phyloP scores from a whole-genome alignment of 2,888 invertebrate species.

The Lissonota sp. region DNA sequence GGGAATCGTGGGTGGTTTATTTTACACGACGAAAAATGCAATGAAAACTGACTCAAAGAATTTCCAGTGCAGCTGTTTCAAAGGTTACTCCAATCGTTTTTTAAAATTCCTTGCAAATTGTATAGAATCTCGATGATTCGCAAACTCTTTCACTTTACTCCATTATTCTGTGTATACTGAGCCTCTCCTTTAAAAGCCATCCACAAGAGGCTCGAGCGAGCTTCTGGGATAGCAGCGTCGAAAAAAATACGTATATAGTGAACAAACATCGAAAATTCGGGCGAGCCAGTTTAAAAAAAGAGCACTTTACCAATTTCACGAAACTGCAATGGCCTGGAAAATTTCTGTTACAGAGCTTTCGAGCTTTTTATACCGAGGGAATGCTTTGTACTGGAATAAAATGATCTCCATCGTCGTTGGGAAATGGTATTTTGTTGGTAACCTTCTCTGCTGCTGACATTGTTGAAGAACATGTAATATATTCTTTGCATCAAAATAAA shows the following conservation, averaged over 20 bases:
- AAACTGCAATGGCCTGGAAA: neutral
- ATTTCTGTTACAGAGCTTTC: neutral
- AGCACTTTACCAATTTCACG: conserved; percentile 1
- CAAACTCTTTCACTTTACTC: conserved; percentile 13
- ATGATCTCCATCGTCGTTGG: too few relatives aligned
- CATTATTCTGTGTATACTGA: conserved; percentile 9
- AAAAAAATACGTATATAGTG: neutral
- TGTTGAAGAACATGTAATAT: too few relatives aligned
- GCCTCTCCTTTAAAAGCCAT: neutral
- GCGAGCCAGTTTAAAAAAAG: neutral
- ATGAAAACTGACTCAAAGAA: neutral
- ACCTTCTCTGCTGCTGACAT: too few relatives aligned
- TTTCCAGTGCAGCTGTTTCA: neutral
- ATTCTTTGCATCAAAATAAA: too few relatives aligned
- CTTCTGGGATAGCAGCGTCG: neutral
- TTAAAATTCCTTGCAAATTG: neutral
- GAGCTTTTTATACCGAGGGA: too few relatives aligned
- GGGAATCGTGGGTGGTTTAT: too few relatives aligned
- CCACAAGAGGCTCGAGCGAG: conserved; percentile 2
- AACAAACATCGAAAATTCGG: neutral
- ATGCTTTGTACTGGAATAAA: too few relatives aligned
- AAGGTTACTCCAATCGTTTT: neutral
- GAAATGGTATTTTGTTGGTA: too few relatives aligned
- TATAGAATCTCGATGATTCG: conserved; percentile 16
- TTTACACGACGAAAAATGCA: neutral